phyloP scores from a whole-genome alignment of 1,140 invertebrate species.

The Megalonaias nervosa region DNA sequence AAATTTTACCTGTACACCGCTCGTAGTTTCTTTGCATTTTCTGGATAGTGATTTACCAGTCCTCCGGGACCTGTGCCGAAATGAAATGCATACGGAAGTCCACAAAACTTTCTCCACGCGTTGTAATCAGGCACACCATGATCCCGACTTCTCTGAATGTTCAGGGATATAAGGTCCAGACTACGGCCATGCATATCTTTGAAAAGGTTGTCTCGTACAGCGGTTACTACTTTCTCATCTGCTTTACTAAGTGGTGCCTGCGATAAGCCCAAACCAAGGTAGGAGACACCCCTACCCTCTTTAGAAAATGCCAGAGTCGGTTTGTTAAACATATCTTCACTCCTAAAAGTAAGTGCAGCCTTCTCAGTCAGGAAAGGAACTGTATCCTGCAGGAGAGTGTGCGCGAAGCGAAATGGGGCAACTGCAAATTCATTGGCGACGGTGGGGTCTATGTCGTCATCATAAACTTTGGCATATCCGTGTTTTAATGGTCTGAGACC shows the following conservation, averaged over 20 bases:
- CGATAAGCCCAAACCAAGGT: no score
- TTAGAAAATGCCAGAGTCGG: no score
- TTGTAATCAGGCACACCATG: slow-evolving; percentile 88
- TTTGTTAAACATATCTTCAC: no score
- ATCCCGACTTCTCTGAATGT: slow-evolving; percentile 91
- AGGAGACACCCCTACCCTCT: no score
- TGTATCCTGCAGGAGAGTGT: neutral
- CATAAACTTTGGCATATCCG: neutral
- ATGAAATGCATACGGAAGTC: slow-evolving; percentile 14
- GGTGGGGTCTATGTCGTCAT: slow-evolving; percentile 1
- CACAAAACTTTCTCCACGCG: slow-evolving; percentile 33
- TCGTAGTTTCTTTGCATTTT: neutral
- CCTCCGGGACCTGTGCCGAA: slow-evolving; percentile 33
- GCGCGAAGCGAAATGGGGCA: slow-evolving; percentile 12
- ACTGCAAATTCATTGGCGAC: slow-evolving; percentile 4
- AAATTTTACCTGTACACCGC: slow-evolving; percentile 3
- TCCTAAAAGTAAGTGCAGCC: no score
- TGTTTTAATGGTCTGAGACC: no score
- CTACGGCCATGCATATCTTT: neutral
- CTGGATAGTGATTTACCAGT: slow-evolving; percentile 14
- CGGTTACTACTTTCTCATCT: no score
- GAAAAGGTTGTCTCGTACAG: no score
- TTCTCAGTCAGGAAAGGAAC: no score
- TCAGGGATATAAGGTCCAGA: slow-evolving; percentile 83
- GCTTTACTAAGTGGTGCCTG: no score